phyloP scores from a whole-genome alignment of 2,113 vertebrate species.

The Lophotis ruficrista region DNA sequence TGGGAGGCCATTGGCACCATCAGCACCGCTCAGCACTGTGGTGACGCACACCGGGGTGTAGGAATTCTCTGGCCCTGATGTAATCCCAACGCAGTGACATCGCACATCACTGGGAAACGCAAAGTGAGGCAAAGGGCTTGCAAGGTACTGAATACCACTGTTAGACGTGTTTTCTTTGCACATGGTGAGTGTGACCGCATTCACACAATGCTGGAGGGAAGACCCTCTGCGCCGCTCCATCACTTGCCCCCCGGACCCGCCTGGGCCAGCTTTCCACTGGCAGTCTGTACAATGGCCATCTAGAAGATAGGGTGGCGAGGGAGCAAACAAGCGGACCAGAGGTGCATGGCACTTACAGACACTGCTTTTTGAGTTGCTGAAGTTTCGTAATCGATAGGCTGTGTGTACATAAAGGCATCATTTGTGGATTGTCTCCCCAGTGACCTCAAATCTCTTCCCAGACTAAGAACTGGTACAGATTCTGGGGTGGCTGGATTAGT shows the following conservation, averaged over 20 bases:
- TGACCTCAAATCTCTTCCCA: neutral
- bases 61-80: neutral
- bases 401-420: neutral
- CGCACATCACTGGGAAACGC: neutral
- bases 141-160: neutral
- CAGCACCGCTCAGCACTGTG: accelerated
- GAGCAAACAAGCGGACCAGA: neutral
- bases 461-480: neutral
- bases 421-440: neutral
- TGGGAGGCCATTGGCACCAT: too few relatives aligned
- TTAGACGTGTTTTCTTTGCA: neutral
- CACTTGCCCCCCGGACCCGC: too few relatives aligned
- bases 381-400: neutral
- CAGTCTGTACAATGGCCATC: neutral
- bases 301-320: neutral
- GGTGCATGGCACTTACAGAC: neutral
- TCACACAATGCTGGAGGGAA: neutral
- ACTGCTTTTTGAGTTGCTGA: accelerated
- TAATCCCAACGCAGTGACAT: neutral
- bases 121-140: neutral
- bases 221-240: neutral
- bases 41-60: neutral
- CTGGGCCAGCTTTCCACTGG: neutral
- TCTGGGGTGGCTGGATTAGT: too few relatives aligned
- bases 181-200: neutral